Percentiles rank a stretch among this genome's conserved stretches.
Evolutionary conservation across 2,888 invertebrate species (phyloP).

Genomic region (Drosophila vallismaia): DNA sequence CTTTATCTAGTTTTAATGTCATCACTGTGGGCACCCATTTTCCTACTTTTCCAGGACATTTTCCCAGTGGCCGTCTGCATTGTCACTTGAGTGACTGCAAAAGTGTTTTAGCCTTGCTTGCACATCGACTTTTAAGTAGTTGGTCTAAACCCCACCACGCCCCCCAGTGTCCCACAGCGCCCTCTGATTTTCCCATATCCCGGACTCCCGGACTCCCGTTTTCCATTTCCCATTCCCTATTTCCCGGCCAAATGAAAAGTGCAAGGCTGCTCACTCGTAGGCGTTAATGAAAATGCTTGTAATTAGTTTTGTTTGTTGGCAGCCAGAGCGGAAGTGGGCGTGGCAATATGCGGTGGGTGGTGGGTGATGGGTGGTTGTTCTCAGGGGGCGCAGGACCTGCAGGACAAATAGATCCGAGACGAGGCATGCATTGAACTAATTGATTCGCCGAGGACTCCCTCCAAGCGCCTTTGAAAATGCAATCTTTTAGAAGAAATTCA

Average conservation of each 20-base stretch:
- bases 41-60: constrained; percentile 4
- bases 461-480: background rate
- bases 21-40: constrained; percentile 9
- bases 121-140: constrained; percentile 78
- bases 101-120: constrained; percentile 73
- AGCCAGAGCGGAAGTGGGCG: constrained; percentile 67
- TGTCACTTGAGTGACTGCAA: constrained; percentile 70
- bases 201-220: background rate
- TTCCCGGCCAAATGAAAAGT: constrained; percentile 22
- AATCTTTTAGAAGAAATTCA: background rate
- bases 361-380: background rate
- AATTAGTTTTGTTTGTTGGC: constrained; percentile 78
- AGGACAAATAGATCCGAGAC: constrained; percentile 64
- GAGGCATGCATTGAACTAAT: constrained; percentile 76
- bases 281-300: constrained; percentile 78
- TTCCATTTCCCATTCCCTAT: constrained; percentile 2
- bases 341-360: background rate
- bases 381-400: background rate
- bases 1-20: background rate
- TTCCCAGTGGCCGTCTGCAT: constrained; percentile 43
- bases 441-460: constrained; percentile 53
- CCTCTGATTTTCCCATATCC: constrained; percentile 8
- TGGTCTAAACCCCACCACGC: constrained; percentile 28
- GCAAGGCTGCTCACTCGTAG: constrained; percentile 59
- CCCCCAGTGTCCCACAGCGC: background rate